Evolutionary conservation across 2,797 vertebrate genomes (phyloP).

Genomic region (Hydrolagus colliei): DNA sequence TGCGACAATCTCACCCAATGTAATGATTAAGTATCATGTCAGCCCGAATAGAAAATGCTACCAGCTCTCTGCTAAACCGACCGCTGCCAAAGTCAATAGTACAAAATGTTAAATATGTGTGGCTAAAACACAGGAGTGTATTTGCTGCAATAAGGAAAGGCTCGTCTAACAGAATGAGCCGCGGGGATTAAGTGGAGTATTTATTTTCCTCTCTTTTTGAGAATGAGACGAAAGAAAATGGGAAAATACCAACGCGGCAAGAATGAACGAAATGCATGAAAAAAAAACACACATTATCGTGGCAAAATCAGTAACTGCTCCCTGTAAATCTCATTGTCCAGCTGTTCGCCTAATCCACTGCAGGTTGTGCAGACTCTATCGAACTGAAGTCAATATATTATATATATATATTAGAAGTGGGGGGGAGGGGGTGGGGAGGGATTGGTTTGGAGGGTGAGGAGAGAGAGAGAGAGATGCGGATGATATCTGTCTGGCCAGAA

Average conservation of each 20-base stretch:
- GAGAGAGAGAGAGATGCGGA: neutral
- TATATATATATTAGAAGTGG: neutral
- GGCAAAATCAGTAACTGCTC: neutral
- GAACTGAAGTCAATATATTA: neutral
- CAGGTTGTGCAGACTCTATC: neutral
- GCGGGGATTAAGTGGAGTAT: conserved; percentile 1
- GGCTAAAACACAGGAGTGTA: conserved; percentile 13
- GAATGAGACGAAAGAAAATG: neutral
- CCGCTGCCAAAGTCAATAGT: conserved; percentile 12
- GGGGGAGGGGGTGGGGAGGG: neutral
- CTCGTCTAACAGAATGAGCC: neutral
- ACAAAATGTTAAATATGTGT: conserved; percentile 27
- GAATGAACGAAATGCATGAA: neutral
- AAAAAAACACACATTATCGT: neutral
- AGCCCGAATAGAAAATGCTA: neutral
- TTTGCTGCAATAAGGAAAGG: conserved; percentile 1
- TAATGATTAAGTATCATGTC: neutral
- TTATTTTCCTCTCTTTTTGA: neutral
- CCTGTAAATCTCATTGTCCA: neutral
- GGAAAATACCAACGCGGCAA: conserved; percentile 12
- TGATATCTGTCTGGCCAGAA: neutral
- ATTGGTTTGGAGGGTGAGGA: too few species aligned
- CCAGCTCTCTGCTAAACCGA: neutral
- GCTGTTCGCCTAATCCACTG: neutral
- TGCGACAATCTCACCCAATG: neutral